A percentile compares a stretch with the other conserved stretches of the same genome.
phyloP scores from a whole-genome alignment of 2,113 vertebrate species.

The Odocoileus virginianus region DNA sequence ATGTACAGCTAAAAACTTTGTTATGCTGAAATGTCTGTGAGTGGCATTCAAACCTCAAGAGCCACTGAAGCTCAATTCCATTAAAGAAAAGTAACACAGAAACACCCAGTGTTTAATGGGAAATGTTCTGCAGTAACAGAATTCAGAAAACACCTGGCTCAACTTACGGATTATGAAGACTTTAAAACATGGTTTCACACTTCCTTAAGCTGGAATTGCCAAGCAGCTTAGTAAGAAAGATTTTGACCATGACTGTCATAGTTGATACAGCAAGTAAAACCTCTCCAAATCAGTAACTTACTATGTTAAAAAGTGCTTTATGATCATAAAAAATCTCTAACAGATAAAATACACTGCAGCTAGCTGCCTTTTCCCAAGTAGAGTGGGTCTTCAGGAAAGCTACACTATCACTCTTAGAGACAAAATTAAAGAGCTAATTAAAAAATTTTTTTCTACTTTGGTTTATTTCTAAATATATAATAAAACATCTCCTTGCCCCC shows the following conservation, averaged over 20 bases:
- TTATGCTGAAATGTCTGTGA: slow-evolving; percentile 21
- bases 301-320: background rate
- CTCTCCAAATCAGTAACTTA: background rate
- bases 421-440: background rate
- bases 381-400: background rate
- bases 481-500: background rate
- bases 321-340: background rate
- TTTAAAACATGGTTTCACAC: background rate
- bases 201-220: background rate
- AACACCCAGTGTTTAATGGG: slow-evolving; percentile 5
- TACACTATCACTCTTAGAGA: background rate
- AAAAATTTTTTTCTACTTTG: background rate
- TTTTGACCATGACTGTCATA: background rate
- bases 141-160: slow-evolving; percentile 13
- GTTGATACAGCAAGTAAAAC: slow-evolving; percentile 31
- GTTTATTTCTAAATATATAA: background rate
- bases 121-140: background rate
- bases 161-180: background rate
- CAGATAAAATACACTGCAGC: background rate
- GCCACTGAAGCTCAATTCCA: background rate
- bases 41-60: background rate
- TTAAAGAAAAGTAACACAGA: background rate
- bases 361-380: background rate
- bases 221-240: background rate
- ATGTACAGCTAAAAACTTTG: background rate